Conservation (phyloP, 2,888 invertebrate genomes). For the Diaperis boleti region DNA sequence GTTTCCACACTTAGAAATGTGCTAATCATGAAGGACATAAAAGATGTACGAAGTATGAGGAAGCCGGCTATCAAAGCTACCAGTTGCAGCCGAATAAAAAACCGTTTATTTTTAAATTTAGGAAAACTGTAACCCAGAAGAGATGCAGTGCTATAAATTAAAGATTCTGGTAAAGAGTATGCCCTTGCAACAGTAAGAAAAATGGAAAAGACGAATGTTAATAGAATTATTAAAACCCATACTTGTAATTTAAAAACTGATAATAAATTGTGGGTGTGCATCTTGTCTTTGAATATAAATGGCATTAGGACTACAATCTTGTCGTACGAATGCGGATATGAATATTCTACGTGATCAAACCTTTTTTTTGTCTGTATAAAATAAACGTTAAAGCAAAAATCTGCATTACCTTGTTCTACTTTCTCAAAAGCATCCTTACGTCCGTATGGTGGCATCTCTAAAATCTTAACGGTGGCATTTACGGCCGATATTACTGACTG, state of each 20-base stretch:
- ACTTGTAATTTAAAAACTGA: neutral
- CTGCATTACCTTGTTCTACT: neutral
- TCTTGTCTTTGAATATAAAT: neutral
- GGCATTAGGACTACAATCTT: conserved; percentile 1
- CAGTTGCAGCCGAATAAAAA: neutral
- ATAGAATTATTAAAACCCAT: neutral
- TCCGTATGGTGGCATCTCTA: neutral
- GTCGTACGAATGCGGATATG: conserved; percentile 3
- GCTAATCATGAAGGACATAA: neutral
- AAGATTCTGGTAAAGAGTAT: neutral
- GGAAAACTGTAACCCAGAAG: conserved; percentile 8
- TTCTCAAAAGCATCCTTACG: neutral
- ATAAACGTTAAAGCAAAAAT: conserved; percentile 10
- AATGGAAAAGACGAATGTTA: neutral
- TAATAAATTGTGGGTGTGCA: neutral
- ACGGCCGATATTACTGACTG: neutral
- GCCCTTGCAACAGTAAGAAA: neutral
- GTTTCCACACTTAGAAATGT: neutral
- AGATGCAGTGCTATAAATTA: neutral
- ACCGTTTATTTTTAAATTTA: neutral
- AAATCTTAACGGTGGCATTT: conserved; percentile 1
- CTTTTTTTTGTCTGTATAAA: neutral
- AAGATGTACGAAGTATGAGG: neutral
- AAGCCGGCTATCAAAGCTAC: neutral
- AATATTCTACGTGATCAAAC: neutral